A percentile compares a stretch with the other conserved stretches of the same genome.
Conservation (phyloP, 2,888 invertebrate species). For the Dyspetes luteomarginatus region DNA sequence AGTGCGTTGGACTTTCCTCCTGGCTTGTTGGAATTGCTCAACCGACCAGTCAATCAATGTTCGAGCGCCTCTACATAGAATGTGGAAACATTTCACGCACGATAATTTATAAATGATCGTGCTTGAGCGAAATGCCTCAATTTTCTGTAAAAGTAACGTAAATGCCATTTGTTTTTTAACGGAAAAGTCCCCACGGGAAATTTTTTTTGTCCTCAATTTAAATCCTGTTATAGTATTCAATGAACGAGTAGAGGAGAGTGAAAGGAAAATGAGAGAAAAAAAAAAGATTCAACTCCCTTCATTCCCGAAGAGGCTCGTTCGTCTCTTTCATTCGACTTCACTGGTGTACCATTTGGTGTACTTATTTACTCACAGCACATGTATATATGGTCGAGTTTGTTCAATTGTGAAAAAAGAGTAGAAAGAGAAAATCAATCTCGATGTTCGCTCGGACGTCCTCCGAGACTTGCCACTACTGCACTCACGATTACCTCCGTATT, state of each 20-base stretch:
- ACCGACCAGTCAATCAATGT: slow-evolving; percentile 13
- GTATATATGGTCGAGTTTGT: slow-evolving; percentile 7
- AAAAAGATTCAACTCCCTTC: not conserved
- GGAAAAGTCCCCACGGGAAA: not conserved
- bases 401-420: slow-evolving; percentile 36
- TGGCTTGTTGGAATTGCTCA: slow-evolving; percentile 3
- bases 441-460: slow-evolving; percentile 27
- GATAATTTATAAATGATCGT: not conserved
- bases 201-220: not conserved
- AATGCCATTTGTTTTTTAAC: not conserved
- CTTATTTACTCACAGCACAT: not conserved
- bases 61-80: not conserved
- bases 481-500: not conserved
- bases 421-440: slow-evolving; percentile 43
- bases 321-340: slow-evolving; percentile 8
- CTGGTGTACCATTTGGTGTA: not conserved
- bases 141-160: not conserved
- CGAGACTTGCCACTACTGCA: slow-evolving; percentile 20
- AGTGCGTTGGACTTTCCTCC: not conserved
- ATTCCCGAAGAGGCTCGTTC: slow-evolving; percentile 20
- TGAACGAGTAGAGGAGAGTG: too few species aligned
- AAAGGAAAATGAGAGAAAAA: not conserved
- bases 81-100: slow-evolving; percentile 6
- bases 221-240: too few species aligned
- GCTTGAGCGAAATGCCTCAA: not conserved